phyloP scores from a whole-genome alignment of 2,888 invertebrate species.

The Drosophila demipolita region DNA sequence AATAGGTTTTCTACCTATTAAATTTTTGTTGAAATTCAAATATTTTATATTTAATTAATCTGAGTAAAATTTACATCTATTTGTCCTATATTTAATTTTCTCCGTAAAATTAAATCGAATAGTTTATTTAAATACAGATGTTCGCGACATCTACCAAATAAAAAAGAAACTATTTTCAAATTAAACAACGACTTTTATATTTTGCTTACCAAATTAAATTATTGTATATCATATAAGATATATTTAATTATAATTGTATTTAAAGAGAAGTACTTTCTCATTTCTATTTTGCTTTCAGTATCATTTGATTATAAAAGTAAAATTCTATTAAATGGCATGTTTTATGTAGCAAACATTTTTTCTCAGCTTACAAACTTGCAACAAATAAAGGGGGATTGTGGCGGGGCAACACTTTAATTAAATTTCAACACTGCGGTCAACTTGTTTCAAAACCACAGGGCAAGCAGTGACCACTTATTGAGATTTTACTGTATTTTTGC shows the following conservation, averaged over 20 bases:
- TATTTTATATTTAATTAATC: too few relatives aligned
- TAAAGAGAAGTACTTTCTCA: too few relatives aligned
- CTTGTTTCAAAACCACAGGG: constrained; percentile 38
- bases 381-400: constrained; percentile 3
- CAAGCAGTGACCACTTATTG: constrained; percentile 27
- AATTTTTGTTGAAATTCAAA: too few relatives aligned
- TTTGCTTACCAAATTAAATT: not conserved
- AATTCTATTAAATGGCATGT: not conserved
- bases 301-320: not conserved
- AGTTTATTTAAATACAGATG: not conserved
- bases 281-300: too few relatives aligned
- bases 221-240: not conserved
- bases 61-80: too few relatives aligned
- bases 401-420: constrained; percentile 58
- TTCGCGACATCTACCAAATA: not conserved
- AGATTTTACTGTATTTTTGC: constrained; percentile 35
- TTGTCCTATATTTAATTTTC: too few relatives aligned
- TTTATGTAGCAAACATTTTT: not conserved
- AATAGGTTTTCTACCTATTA: too few relatives aligned
- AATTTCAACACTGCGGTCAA: constrained; percentile 60
- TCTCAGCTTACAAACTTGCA: not conserved
- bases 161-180: not conserved
- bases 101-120: too few relatives aligned
- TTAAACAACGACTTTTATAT: not conserved
- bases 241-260: not conserved